Conservation (phyloP, 2,797 vertebrate species). For the Bufotes viridis region DNA sequence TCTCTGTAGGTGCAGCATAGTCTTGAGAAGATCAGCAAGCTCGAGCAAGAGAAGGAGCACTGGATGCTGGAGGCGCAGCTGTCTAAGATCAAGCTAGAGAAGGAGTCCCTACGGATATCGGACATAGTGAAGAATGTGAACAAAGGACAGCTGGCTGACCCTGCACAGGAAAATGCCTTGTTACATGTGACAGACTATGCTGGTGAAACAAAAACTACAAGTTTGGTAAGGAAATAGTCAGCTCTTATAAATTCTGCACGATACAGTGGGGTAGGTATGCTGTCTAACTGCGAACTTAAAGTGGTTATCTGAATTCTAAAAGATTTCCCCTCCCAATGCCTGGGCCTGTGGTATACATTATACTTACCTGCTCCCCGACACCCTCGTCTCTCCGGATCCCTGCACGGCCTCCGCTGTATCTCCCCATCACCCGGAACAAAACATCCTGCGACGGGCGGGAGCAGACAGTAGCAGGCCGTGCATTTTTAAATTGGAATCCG, state of each 20-base stretch:
- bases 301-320: no score
- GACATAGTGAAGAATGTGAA: constrained; percentile 80
- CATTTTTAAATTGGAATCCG: no score
- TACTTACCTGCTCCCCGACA: no score
- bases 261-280: no score
- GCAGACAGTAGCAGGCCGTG: no score
- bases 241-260: background rate
- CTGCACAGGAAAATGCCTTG: constrained; percentile 61
- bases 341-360: no score
- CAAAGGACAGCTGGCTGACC: constrained; percentile 66
- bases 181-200: constrained; percentile 73
- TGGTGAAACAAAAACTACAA: constrained; percentile 76
- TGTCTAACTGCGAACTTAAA: no score
- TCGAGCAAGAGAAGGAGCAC: constrained; percentile 98
- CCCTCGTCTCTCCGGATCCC: no score
- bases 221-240: constrained; percentile 78
- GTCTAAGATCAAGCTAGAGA: constrained; percentile 93
- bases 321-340: no score
- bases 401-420: no score
- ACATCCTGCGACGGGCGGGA: no score
- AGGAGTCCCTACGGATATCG: constrained; percentile 86
- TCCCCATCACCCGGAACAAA: no score
- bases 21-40: constrained; percentile 93
- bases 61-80: constrained; percentile 98
- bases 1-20: constrained; percentile 91